Percentiles rank a stretch among this genome's conserved stretches.
Conservation (phyloP, 2,888 invertebrate species). For the Ptilodon capucinus region DNA sequence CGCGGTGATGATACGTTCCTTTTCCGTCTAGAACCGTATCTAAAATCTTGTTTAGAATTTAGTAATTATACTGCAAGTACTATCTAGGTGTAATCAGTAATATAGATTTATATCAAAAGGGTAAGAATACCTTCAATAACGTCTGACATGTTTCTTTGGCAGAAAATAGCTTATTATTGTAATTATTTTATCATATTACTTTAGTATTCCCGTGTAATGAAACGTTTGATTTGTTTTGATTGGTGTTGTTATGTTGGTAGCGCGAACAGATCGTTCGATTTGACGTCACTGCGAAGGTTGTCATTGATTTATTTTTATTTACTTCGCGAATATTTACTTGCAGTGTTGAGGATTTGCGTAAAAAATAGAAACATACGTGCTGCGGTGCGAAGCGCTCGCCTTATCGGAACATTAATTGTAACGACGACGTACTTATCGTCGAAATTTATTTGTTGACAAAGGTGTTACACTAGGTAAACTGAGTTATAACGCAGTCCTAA, state of each 20-base stretch:
- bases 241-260: slow-evolving; percentile 49
- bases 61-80: no score
- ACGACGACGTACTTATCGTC: slow-evolving; percentile 1
- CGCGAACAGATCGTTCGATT: slow-evolving; percentile 53
- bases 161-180: no score
- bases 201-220: slow-evolving; percentile 13
- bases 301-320: slow-evolving; percentile 67
- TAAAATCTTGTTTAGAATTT: no score
- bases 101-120: no score
- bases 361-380: slow-evolving; percentile 11
- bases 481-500: background rate
- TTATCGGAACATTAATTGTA: background rate
- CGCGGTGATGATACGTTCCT: no score
- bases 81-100: no score
- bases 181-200: no score
- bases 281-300: slow-evolving; percentile 60
- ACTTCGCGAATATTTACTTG: slow-evolving; percentile 29
- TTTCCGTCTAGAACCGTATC: no score
- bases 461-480: background rate
- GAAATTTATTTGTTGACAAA: background rate
- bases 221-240: slow-evolving; percentile 48
- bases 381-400: background rate
- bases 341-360: slow-evolving; percentile 11
- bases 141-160: no score
- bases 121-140: no score